These are phyloP conservation scores for Polydesmus complanatus DNA, from an alignment of 2,888 invertebrate genomes.

Conservation along the genomic window DNA sequence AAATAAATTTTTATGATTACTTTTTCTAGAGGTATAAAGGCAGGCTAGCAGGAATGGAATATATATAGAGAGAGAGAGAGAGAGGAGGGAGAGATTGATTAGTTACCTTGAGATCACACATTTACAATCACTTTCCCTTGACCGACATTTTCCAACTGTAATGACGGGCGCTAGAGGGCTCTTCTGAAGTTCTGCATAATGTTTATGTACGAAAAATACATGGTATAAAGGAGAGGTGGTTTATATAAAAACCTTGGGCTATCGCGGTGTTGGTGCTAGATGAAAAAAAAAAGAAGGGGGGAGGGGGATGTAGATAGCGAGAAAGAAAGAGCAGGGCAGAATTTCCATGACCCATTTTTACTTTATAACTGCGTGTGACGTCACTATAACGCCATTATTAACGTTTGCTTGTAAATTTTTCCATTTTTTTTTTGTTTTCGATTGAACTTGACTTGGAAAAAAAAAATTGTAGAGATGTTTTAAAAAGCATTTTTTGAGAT, in stretches of 20 bases:
- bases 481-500: too few species aligned
- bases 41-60: too few species aligned
- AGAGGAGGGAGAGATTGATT: too few species aligned
- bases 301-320: neutral
- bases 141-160: neutral
- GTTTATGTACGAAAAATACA: neutral
- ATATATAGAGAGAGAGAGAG: too few species aligned
- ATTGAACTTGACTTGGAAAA: neutral
- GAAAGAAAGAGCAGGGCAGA: too few species aligned
- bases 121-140: neutral
- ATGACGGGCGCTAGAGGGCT: neutral
- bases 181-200: neutral
- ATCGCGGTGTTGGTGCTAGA: neutral
- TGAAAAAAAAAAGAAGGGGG: neutral
- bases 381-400: too few species aligned
- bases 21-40: too few species aligned
- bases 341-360: neutral
- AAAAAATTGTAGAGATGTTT: neutral
- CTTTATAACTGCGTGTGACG: neutral
- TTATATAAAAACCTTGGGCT: neutral
- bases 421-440: neutral
- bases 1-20: too few species aligned
- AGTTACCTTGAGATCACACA: too few species aligned
- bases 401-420: neutral
- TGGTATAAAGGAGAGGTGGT: neutral